Evolutionary conservation across 2,113 vertebrate species (phyloP).

Genomic region (Tragelaphus imberbis): DNA sequence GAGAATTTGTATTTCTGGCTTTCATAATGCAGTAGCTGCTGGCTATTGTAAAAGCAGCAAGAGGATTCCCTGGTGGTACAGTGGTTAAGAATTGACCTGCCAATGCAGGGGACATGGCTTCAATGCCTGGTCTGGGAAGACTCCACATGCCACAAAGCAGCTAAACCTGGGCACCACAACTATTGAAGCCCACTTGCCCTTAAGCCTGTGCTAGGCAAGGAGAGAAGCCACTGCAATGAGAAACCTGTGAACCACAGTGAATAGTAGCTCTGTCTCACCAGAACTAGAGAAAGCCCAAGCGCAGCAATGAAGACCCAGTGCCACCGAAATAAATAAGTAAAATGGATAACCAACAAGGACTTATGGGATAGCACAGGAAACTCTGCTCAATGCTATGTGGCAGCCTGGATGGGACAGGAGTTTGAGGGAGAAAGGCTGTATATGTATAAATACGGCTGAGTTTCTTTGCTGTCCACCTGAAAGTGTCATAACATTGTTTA

Average conservation of each 20-base stretch:
- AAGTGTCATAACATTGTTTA: not conserved
- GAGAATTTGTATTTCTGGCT: not conserved
- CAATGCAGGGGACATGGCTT: not conserved
- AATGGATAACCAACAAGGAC: not conserved
- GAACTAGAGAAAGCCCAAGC: not conserved
- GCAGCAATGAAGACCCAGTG: not conserved
- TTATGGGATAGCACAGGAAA: not conserved
- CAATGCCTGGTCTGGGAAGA: not conserved
- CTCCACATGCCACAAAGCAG: not conserved
- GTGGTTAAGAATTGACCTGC: not conserved
- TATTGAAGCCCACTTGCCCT: not conserved
- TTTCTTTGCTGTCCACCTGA: not conserved
- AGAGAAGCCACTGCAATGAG: not conserved
- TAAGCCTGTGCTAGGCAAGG: not conserved
- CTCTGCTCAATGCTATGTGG: not conserved
- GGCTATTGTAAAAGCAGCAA: not conserved
- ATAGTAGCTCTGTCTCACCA: not conserved
- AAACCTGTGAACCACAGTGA: not conserved
- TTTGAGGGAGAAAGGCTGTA: not conserved
- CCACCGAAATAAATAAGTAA: not conserved
- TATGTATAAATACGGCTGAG: not conserved
- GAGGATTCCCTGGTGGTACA: not conserved
- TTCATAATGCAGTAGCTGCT: not conserved
- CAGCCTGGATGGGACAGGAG: not conserved
- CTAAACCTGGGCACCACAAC: not conserved